These are phyloP conservation scores for Macropodus opercularis DNA, from an alignment of 2,797 vertebrate species.

Conservation along the genomic window DNA sequence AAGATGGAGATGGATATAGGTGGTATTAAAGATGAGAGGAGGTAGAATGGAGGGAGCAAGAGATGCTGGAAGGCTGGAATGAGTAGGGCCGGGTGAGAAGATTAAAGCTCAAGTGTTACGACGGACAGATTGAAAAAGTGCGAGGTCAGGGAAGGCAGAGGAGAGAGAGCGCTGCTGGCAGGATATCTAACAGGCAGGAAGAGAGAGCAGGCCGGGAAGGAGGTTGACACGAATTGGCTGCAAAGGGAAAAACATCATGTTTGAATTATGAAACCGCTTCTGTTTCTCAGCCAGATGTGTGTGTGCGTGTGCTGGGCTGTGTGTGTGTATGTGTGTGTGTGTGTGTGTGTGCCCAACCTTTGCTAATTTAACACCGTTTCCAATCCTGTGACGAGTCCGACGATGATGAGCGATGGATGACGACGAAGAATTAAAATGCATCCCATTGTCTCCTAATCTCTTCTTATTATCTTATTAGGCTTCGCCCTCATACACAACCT, in stretches of 20 bases:
- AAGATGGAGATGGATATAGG: constrained; percentile 62
- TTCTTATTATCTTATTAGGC: constrained; percentile 67
- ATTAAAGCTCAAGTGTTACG: constrained; percentile 77
- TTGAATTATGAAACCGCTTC: constrained; percentile 45
- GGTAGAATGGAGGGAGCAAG: constrained; percentile 32
- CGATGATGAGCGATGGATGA: constrained; percentile 28
- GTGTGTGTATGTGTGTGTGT: no score
- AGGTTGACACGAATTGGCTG: constrained; percentile 45
- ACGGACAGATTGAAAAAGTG: constrained; percentile 73
- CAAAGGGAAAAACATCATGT: constrained; percentile 54
- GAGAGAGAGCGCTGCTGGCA: constrained; percentile 51
- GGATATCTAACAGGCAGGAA: constrained; percentile 61
- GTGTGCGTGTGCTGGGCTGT: no score
- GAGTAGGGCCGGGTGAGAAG: constrained; percentile 67
- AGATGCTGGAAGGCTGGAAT: constrained; percentile 60
- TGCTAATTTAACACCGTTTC: constrained; percentile 40
- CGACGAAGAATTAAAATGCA: constrained; percentile 42
- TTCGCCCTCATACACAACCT: constrained; percentile 58
- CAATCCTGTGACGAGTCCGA: constrained; percentile 16
- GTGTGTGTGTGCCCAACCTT: constrained; percentile 38
- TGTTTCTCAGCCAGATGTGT: constrained; percentile 41
- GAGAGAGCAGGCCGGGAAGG: constrained; percentile 14
- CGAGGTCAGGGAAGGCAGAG: constrained; percentile 38
- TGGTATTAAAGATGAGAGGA: constrained; percentile 67
- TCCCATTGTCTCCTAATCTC: constrained; percentile 68